Evolutionary conservation across 2,797 vertebrate species (phyloP).

Genomic region (Anolis apletophallus): DNA sequence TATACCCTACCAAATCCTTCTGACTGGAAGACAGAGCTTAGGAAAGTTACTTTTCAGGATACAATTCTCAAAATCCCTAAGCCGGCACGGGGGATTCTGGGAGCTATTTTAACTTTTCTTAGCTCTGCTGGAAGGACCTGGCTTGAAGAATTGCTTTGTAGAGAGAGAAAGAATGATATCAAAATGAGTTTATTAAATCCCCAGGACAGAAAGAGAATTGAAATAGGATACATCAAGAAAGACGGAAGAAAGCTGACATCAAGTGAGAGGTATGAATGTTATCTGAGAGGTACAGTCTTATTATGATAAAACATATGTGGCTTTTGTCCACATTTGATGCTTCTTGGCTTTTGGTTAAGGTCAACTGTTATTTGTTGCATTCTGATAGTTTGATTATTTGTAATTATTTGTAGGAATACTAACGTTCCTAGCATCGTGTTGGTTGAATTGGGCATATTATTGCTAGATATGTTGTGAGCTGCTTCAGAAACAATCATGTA

Average conservation of each 20-base stretch:
- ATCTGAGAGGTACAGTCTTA: neutral
- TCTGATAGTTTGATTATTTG: neutral
- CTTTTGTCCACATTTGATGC: neutral
- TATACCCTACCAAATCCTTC: neutral
- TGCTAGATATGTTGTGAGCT: neutral
- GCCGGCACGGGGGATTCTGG: no score
- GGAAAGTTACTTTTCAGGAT: no score
- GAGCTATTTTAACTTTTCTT: no score
- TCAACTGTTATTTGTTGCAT: neutral
- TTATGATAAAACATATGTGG: neutral
- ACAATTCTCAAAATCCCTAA: no score
- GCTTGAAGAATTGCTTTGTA: neutral
- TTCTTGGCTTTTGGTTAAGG: no score
- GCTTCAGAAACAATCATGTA: neutral
- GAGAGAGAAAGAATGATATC: neutral
- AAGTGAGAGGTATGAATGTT: no score
- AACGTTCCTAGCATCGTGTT: no score
- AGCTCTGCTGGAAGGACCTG: neutral
- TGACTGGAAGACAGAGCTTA: neutral
- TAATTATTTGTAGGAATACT: neutral
- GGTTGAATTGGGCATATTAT: neutral
- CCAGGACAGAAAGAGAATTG: neutral
- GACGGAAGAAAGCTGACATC: neutral
- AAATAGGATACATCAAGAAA: neutral
- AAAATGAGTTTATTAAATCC: neutral